These are phyloP conservation scores for Therioaphis trifolii DNA, from an alignment of 2,888 invertebrate species.

Conservation along the genomic window DNA sequence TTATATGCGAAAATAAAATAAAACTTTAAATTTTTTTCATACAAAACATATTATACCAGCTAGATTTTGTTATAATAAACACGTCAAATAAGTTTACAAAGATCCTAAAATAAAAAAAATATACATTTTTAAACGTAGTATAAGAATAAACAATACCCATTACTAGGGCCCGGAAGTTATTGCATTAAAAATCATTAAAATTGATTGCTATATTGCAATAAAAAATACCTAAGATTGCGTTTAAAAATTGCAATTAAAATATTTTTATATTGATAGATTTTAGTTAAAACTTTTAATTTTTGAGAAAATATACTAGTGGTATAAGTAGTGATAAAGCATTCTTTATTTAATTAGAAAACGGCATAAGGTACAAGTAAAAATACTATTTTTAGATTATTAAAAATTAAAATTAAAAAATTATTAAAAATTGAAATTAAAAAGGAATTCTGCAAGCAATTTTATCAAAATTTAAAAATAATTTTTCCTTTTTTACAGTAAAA, in stretches of 20 bases:
- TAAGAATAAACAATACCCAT: too few species aligned
- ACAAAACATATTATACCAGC: too few species aligned
- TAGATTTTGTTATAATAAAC: too few species aligned
- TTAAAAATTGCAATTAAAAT: slow-evolving; percentile 14
- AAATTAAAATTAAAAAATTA: background rate
- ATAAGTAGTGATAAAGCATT: background rate
- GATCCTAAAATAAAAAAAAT: too few species aligned
- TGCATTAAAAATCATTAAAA: background rate
- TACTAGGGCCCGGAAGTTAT: too few species aligned
- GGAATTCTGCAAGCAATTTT: slow-evolving; percentile 13
- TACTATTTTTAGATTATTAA: too few species aligned
- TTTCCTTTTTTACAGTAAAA: slow-evolving; percentile 15
- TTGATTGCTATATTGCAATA: slow-evolving; percentile 23
- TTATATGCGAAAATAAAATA: too few species aligned
- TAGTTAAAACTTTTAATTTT: slow-evolving; percentile 8
- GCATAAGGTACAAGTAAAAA: too few species aligned
- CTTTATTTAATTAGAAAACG: too few species aligned
- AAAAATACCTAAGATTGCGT: slow-evolving; percentile 21
- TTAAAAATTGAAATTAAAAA: background rate
- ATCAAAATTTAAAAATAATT: slow-evolving; percentile 19
- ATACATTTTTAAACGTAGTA: too few species aligned
- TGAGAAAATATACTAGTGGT: background rate
- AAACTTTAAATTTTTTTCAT: too few species aligned
- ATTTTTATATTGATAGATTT: slow-evolving; percentile 5
- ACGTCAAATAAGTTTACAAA: too few species aligned